Evolutionary conservation across 2,888 invertebrate species (phyloP).

Genomic region (Platycheirus albimanus): DNA sequence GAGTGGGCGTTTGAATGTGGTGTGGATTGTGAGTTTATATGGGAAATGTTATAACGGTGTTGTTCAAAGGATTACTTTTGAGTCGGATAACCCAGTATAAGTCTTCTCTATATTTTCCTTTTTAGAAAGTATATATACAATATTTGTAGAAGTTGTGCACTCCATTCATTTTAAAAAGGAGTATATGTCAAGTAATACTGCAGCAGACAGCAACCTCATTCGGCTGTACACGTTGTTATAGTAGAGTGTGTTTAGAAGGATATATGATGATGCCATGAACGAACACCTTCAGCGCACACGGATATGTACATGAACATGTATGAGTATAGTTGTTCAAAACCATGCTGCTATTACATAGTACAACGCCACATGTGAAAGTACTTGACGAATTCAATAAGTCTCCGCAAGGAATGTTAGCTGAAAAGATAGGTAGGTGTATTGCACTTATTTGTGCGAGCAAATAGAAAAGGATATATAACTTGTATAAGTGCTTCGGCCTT

Average conservation of each 20-base stretch:
- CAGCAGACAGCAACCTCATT: conserved; percentile 21
- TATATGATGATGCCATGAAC: no score
- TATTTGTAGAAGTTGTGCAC: conserved; percentile 7
- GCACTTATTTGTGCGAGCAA: conserved; percentile 13
- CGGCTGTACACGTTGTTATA: neutral
- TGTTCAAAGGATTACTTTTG: conserved; percentile 4
- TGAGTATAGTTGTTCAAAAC: conserved; percentile 1
- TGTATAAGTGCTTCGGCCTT: neutral
- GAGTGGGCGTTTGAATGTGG: no score
- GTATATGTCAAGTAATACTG: conserved; percentile 13
- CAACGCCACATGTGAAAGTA: conserved; percentile 12
- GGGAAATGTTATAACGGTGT: neutral
- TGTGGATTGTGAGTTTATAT: no score
- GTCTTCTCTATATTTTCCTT: neutral
- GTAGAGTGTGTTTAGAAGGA: neutral
- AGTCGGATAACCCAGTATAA: neutral
- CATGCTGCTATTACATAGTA: conserved; percentile 12
- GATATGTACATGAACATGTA: no score
- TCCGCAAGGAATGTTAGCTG: neutral
- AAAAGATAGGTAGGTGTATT: conserved; percentile 2
- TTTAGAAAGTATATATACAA: neutral
- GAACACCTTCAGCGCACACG: no score
- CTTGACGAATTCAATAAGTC: conserved; percentile 29
- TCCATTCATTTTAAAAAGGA: neutral
- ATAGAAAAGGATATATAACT: neutral